phyloP scores from a whole-genome alignment of 1,140 invertebrate genomes.

The Drosophila elegans region DNA sequence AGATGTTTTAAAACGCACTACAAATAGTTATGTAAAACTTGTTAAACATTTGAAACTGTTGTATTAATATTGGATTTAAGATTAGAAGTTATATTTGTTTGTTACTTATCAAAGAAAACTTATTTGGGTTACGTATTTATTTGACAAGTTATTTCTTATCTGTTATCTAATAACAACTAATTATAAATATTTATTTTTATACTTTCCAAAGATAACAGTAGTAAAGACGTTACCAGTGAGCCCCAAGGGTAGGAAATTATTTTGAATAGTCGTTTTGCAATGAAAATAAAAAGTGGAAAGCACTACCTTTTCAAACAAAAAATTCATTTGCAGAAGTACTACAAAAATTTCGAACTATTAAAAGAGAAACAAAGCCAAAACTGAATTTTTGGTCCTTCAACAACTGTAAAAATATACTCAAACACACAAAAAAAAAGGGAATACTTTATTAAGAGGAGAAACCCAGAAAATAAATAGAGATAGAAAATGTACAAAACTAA shows the following conservation, averaged over 20 bases:
- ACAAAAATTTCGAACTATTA: background rate
- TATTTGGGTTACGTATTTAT: background rate
- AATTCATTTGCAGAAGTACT: background rate
- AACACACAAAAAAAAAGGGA: background rate
- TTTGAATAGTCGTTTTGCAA: no score
- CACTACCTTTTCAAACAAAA: background rate
- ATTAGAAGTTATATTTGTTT: background rate
- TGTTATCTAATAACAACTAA: no score
- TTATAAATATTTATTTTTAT: no score
- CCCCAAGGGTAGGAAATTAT: no score
- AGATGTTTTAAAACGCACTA: no score
- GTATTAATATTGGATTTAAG: no score
- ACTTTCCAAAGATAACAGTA: no score
- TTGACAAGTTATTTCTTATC: background rate
- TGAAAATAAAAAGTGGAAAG: no score
- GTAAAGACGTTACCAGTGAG: no score
- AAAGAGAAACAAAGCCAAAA: background rate
- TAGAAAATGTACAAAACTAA: slow-evolving; percentile 54
- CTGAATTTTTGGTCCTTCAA: background rate
- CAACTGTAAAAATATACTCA: background rate
- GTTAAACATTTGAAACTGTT: no score
- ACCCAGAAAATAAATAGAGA: background rate
- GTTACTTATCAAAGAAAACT: no score
- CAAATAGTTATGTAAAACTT: no score
- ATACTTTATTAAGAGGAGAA: background rate